Base-by-base conservation (phyloP, 2,113 vertebrate genomes). In the Pica pica region DNA sequence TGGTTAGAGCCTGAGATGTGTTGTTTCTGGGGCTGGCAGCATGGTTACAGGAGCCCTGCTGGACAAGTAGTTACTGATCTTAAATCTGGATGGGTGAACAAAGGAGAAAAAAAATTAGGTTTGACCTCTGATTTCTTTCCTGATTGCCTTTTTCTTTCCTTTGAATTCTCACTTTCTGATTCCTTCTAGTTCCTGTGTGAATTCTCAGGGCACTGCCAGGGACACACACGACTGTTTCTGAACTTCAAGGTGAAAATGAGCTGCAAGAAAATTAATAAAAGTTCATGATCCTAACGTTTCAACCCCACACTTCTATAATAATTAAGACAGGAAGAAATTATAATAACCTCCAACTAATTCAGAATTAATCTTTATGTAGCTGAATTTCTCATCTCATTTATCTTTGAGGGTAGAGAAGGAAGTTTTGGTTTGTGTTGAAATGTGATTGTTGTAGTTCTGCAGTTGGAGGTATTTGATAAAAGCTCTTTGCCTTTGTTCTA, bases 1-100 rank as follows among this genome's bases (percentile, higher is more conserved):
- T 35, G 47, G 0, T 30, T 13, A 2, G 4, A 37, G 49, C n/a
- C 56, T 60, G 65, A 49, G 24, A 4, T 9, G 26, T 2, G 0
- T 39, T 30, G 16, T 33, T 78, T 15, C 30, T 23, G 19, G 41
- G n/a, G 19, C 46, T 44, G 61, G 49, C 56, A 57, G 47, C 9
- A 0, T 3, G 15, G 26, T 21, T 28, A 9, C 41, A 35, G 55
- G 27, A 84, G 17, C 26, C 9, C 42, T 55, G 26, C 2, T 49
- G 75, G 52, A 21, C 30, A 7, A n/a, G 28, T 31, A 63, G 26
- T 24, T 35, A 23, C 35, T 46, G 44, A 35, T 59, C 15, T 60
- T 89, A 30, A 30, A 47, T 80, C 33, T 63, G 65, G 12, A 20
- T 76, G 20, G 23, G 20, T 59, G 35, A 71, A 8, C 37, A 49